Base-by-base conservation (phyloP, 1,140 invertebrate species). In the Sarcophaga bullata region DNA sequence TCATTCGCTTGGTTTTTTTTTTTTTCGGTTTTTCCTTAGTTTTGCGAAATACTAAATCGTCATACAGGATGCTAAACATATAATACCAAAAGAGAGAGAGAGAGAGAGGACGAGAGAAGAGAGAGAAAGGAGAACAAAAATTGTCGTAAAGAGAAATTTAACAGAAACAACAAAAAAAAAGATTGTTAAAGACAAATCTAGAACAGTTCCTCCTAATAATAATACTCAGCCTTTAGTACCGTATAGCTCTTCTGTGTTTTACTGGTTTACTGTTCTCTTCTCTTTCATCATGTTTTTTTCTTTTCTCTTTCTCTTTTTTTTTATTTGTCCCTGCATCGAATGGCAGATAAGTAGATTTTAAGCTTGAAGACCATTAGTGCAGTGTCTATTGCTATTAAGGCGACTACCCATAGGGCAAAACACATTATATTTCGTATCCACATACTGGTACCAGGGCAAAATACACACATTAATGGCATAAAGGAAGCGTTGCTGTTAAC, bases 21-120 rank as follows among this genome's bases (percentile, higher is more conserved):
- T 25, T 72, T 72, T 25, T 72, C n/a, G n/a, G n/a, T 72, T 17
- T 72, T 19, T 25, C 62, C 19, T 25, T 72, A 8, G 8, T 76
- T 15, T 76, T 78, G 48, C 50, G 75, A 78, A 78, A 78, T 78
- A 50, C 48, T 78, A 52, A 78, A 78, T 78, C 75, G 75, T 50
- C 75, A 78, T 78, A 78, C 75, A 78, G 75, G 75, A 78, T 78
- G 75, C n/a, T 78, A 78, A 78, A 78, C 75, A 78, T 50, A 48
- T 78, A 50, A 78, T 17, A 78, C 75, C 25, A 50, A 78, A 25
- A 68, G n/a, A 1, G 25, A 37, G 4, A 25, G 19, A 17, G n/a
- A n/a, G n/a, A n/a, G n/a, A n/a, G n/a, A n/a, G n/a, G n/a, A n/a
- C 25, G 25, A 37, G 4, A 25, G 19, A 17, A 68, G 0, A 68